Percentiles rank a stretch among this genome's conserved stretches.
Conservation (phyloP, 2,888 invertebrate genomes). For the Euproctis similis region DNA sequence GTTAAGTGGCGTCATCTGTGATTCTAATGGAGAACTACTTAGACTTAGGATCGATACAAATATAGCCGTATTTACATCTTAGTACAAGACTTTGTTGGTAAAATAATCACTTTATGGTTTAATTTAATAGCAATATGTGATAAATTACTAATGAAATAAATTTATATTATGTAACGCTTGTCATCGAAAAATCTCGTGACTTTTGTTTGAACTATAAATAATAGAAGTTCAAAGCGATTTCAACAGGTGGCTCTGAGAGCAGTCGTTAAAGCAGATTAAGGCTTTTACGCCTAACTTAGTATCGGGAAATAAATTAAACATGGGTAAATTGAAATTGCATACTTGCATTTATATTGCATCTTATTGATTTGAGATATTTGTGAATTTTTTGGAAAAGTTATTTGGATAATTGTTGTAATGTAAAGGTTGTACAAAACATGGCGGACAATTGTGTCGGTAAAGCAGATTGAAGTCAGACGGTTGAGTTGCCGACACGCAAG, state of each 20-base stretch:
- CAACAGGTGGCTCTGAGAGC: slow-evolving; percentile 36
- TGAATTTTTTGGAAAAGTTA: not conserved
- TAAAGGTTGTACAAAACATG: slow-evolving; percentile 47
- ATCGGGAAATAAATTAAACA: not conserved
- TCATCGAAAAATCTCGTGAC: slow-evolving; percentile 9
- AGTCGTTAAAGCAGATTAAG: slow-evolving; percentile 44
- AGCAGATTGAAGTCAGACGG: slow-evolving; percentile 43
- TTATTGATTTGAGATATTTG: not conserved
- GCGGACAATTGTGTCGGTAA: slow-evolving; percentile 52
- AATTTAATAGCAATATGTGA: no score
- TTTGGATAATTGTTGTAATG: not conserved
- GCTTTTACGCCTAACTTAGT: slow-evolving; percentile 34
- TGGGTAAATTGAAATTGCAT: not conserved
- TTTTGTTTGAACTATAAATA: slow-evolving; percentile 3
- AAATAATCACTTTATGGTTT: no score
- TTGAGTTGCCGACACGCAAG: slow-evolving; percentile 63
- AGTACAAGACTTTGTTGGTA: no score
- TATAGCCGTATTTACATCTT: no score
- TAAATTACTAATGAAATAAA: no score
- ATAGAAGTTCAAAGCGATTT: slow-evolving; percentile 1
- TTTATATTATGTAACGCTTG: no score
- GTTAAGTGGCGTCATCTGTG: no score
- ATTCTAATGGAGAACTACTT: no score
- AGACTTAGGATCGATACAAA: no score
- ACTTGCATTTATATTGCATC: not conserved